phyloP scores from a whole-genome alignment of 1,140 invertebrate genomes.

The Rhagoletis zephyria region DNA sequence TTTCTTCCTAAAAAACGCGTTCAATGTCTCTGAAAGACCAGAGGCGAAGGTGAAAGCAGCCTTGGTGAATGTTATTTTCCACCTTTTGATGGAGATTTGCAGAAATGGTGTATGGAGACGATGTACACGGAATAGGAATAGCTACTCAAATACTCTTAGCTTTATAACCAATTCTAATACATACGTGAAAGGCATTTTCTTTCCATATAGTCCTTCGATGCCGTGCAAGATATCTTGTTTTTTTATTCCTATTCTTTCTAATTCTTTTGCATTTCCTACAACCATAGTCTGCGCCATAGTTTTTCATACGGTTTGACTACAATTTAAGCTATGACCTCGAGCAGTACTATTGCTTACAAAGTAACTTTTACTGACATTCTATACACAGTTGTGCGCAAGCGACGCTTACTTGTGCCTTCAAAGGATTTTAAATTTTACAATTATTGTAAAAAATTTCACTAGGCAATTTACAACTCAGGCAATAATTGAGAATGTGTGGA shows the following conservation, averaged over 20 bases:
- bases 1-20: too few relatives aligned
- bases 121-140: too few relatives aligned
- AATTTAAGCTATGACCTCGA: conserved; percentile 44
- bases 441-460: conserved; percentile 46
- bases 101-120: too few relatives aligned
- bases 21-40: too few relatives aligned
- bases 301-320: conserved; percentile 15
- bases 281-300: not conserved
- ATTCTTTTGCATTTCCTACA: not conserved
- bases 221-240: not conserved
- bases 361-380: not conserved
- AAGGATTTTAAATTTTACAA: conserved; percentile 45
- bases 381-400: not conserved
- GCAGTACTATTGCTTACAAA: conserved; percentile 23
- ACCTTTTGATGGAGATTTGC: too few relatives aligned
- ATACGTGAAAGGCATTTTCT: not conserved
- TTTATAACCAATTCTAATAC: too few relatives aligned
- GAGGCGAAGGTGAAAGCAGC: too few relatives aligned
- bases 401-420: not conserved
- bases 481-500: conserved; percentile 3
- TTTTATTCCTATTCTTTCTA: not conserved
- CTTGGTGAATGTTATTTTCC: too few relatives aligned
- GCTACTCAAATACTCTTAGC: too few relatives aligned
- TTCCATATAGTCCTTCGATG: not conserved
- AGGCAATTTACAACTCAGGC: conserved; percentile 20